Evolutionary conservation across 2,113 vertebrate species (phyloP).

Genomic region (Rhinoderma darwinii): DNA sequence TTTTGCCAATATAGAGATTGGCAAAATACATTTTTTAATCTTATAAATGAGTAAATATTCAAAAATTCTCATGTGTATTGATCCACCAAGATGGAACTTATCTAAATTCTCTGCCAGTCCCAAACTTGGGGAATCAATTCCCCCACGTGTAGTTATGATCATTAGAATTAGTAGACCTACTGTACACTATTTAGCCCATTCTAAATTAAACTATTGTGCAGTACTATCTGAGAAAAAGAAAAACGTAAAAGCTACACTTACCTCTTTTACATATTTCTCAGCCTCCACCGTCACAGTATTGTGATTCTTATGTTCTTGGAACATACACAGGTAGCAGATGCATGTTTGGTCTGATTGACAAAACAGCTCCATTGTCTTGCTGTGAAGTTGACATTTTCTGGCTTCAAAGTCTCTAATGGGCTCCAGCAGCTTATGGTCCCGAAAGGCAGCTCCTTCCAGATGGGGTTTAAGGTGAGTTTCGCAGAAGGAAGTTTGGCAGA

Average conservation of each 20-base stretch:
- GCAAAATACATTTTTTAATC: background rate
- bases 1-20: background rate
- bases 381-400: conserved; percentile 82
- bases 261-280: conserved; percentile 83
- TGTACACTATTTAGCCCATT: background rate
- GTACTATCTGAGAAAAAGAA: background rate
- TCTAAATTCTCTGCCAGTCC: background rate
- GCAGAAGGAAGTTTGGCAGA: conserved; percentile 94
- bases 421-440: conserved; percentile 91
- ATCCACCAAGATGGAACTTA: background rate
- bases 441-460: conserved; percentile 89
- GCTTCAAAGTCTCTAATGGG: conserved; percentile 84
- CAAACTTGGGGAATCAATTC: background rate
- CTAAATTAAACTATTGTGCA: background rate
- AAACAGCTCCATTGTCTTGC: conserved; percentile 90
- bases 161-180: background rate
- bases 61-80: background rate
- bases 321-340: conserved; percentile 90
- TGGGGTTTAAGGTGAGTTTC: conserved; percentile 91
- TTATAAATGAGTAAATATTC: background rate
- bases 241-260: conserved; percentile 67
- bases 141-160: background rate
- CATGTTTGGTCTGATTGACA: conserved; percentile 86
- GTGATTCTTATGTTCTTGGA: conserved; percentile 88
- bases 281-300: conserved; percentile 79